These are phyloP conservation scores for Siphlonurus alternatus DNA, from an alignment of 2,888 invertebrate genomes.

Conservation along the genomic window DNA sequence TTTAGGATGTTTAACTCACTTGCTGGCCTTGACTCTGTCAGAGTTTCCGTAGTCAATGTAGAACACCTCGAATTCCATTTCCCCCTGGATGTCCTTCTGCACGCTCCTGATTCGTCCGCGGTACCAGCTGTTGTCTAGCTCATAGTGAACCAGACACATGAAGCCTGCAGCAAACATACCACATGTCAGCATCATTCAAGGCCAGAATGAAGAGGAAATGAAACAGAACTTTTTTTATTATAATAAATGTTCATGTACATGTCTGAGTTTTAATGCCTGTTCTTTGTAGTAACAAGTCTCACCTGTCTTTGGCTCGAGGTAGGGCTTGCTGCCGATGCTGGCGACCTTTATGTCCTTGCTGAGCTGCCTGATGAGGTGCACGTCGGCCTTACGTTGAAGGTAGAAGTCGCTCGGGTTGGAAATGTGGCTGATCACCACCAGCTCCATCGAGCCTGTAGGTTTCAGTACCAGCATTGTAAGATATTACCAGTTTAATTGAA, in stretches of 20 bases:
- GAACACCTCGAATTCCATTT: slow-evolving; percentile 33
- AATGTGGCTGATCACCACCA: slow-evolving; percentile 39
- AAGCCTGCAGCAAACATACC: slow-evolving; percentile 32
- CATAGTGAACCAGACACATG: slow-evolving; percentile 41
- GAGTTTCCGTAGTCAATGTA: slow-evolving; percentile 47
- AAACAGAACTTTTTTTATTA: too few species aligned
- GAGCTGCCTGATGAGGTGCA: slow-evolving; percentile 12
- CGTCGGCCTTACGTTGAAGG: slow-evolving; percentile 27
- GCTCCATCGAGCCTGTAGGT: slow-evolving; percentile 33
- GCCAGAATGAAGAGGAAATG: too few species aligned
- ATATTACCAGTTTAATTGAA: too few species aligned
- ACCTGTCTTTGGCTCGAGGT: too few species aligned
- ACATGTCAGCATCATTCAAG: slow-evolving; percentile 1
- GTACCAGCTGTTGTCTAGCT: slow-evolving; percentile 42
- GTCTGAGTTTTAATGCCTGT: too few species aligned
- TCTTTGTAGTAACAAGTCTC: too few species aligned
- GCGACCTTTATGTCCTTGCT: slow-evolving; percentile 15
- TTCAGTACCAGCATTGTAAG: too few species aligned
- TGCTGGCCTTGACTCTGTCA: slow-evolving; percentile 30
- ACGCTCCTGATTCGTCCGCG: slow-evolving; percentile 36
- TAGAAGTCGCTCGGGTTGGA: slow-evolving; percentile 42
- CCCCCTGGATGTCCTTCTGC: slow-evolving; percentile 19
- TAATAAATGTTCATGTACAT: slow-evolving; percentile 3
- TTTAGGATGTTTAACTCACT: slow-evolving; percentile 31
- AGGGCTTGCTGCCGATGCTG: slow-evolving; percentile 14